Conservation (phyloP, 2,888 invertebrate species). For the Automeris io region DNA sequence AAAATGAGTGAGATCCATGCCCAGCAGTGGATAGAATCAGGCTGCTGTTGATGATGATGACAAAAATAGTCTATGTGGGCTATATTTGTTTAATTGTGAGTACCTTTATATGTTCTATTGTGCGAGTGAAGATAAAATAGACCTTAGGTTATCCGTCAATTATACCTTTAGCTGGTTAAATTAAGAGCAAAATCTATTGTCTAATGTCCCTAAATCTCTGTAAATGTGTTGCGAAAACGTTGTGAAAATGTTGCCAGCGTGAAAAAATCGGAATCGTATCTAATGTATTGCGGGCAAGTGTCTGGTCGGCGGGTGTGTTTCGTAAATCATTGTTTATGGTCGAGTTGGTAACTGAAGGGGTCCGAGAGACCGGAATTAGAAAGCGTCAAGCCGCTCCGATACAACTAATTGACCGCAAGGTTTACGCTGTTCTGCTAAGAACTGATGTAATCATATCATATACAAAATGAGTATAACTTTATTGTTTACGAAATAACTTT, state of each 20-base stretch:
- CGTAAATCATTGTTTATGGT: slow-evolving; percentile 72
- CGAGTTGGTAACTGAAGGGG: slow-evolving; percentile 62
- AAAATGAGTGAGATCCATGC: too few relatives aligned
- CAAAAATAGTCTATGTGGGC: too few relatives aligned
- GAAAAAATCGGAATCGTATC: slow-evolving; percentile 43
- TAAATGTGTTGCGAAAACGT: slow-evolving; percentile 30
- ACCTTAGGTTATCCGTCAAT: too few relatives aligned
- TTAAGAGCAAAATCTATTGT: too few relatives aligned
- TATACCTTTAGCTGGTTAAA: too few relatives aligned
- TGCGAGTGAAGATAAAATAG: too few relatives aligned
- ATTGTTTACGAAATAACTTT: slow-evolving; percentile 11
- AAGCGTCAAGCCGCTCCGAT: slow-evolving; percentile 64
- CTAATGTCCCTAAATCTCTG: too few relatives aligned
- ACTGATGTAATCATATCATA: slow-evolving; percentile 45
- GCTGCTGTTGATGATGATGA: too few relatives aligned
- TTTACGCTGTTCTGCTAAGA: slow-evolving; percentile 59
- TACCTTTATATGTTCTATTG: too few relatives aligned
- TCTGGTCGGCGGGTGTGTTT: slow-evolving; percentile 46
- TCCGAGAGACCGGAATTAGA: slow-evolving; percentile 65
- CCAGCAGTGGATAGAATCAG: too few relatives aligned
- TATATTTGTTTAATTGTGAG: too few relatives aligned
- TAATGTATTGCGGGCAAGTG: slow-evolving; percentile 46
- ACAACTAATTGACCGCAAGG: slow-evolving; percentile 71
- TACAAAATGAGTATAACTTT: slow-evolving; percentile 15
- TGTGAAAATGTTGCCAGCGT: slow-evolving; percentile 36